Percentiles rank a stretch among this genome's conserved stretches.
These are phyloP conservation scores for Alces alces DNA, from an alignment of 2,113 vertebrate genomes.

Conservation along the genomic window DNA sequence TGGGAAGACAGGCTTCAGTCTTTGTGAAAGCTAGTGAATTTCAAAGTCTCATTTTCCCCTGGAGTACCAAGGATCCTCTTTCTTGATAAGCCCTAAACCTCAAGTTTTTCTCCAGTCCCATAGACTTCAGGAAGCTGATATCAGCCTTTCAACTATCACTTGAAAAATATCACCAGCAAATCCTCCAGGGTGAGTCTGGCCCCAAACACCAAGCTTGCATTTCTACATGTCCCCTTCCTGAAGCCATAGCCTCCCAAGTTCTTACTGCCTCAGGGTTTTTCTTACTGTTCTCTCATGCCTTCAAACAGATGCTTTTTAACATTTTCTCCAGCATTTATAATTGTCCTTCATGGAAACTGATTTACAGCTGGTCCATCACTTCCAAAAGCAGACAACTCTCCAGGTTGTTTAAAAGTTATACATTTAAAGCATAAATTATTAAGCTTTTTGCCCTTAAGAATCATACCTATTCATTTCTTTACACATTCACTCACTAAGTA, in stretches of 20 bases:
- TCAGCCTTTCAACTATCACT: background rate
- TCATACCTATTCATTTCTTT: background rate
- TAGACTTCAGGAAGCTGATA: background rate
- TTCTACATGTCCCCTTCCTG: background rate
- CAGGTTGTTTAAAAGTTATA: background rate
- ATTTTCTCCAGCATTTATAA: background rate
- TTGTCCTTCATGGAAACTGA: background rate
- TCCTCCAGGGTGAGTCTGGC: background rate
- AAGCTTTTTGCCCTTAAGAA: background rate
- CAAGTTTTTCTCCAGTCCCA: background rate
- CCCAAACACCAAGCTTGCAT: background rate
- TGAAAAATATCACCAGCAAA: background rate
- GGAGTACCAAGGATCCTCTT: background rate
- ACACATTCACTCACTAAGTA: background rate
- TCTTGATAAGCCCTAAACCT: background rate
- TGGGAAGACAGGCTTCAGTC: background rate
- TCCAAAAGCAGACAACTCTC: background rate
- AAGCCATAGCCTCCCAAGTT: background rate
- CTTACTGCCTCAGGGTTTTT: background rate
- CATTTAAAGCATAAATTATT: background rate
- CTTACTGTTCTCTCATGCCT: background rate
- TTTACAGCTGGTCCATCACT: background rate
- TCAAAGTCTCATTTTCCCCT: background rate
- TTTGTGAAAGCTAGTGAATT: background rate
- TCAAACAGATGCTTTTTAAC: background rate